A percentile compares a stretch with the other conserved stretches of the same genome.
Conservation (phyloP, 1,140 invertebrate genomes). For the Gryon sp. region DNA sequence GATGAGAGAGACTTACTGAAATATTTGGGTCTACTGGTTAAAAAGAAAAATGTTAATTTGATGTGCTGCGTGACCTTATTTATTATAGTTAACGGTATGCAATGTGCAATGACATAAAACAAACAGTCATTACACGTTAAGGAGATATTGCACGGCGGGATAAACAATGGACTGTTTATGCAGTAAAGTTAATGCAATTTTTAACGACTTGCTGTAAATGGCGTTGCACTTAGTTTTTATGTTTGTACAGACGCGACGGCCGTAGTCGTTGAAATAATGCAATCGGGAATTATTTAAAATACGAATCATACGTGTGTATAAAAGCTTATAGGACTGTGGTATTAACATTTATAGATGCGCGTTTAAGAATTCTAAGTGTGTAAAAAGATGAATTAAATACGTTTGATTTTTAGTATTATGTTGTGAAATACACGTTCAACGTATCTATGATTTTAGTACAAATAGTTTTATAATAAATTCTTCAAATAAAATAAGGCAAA, state of each 20-base stretch:
- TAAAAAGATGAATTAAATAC: too few relatives aligned
- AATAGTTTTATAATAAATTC: too few relatives aligned
- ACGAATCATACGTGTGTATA: too few relatives aligned
- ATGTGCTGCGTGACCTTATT: constrained; percentile 44
- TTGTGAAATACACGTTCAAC: too few relatives aligned
- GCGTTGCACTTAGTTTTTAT: constrained; percentile 11
- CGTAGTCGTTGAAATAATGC: too few relatives aligned
- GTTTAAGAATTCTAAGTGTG: too few relatives aligned
- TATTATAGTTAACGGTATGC: constrained; percentile 52
- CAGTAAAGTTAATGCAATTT: constrained; percentile 25
- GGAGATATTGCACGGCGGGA: constrained; percentile 16
- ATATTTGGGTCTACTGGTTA: constrained; percentile 26
- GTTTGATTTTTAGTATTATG: too few relatives aligned
- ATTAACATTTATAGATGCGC: too few relatives aligned
- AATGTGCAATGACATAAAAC: constrained; percentile 23
- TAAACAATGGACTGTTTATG: constrained; percentile 39
- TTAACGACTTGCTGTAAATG: neutral
- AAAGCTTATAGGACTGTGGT: too few relatives aligned
- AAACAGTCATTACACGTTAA: constrained; percentile 21
- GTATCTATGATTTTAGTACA: too few relatives aligned
- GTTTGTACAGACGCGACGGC: constrained; percentile 4
- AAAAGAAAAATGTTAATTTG: constrained; percentile 49
- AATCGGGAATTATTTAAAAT: too few relatives aligned
- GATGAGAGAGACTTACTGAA: constrained; percentile 35
- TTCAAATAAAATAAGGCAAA: too few relatives aligned